Percentiles rank a stretch among this genome's conserved stretches.
Conservation (phyloP, 1,140 invertebrate species). For the Trigoniulus corallinus region DNA sequence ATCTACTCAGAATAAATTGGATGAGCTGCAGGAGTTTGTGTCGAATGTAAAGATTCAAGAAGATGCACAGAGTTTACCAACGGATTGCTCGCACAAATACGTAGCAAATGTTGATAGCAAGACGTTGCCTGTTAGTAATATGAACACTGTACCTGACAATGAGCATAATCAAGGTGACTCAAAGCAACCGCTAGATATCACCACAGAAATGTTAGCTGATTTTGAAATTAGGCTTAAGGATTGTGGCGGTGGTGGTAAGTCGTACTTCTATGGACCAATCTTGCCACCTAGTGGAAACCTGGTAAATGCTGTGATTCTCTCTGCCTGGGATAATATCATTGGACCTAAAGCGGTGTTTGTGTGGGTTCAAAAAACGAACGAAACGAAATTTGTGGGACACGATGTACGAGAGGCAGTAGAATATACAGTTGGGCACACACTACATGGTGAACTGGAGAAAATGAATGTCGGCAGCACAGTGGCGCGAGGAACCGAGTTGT, state of each 20-base stretch:
- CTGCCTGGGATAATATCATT: conserved; percentile 4
- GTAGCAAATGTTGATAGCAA: too few species aligned
- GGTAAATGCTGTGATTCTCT: neutral
- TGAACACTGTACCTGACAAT: too few species aligned
- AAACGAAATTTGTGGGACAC: neutral
- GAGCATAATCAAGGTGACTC: too few species aligned
- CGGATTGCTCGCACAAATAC: too few species aligned
- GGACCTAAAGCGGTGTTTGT: conserved; percentile 5
- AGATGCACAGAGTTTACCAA: too few species aligned
- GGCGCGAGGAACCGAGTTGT: neutral
- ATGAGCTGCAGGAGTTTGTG: too few species aligned
- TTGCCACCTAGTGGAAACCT: conserved; percentile 1
- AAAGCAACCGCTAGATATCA: too few species aligned
- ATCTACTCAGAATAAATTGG: too few species aligned
- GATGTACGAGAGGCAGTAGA: neutral
- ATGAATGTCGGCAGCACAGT: neutral
- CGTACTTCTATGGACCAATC: neutral
- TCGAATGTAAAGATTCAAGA: too few species aligned
- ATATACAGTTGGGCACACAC: conserved; percentile 2
- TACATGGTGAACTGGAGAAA: conserved; percentile 4
- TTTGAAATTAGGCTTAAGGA: neutral
- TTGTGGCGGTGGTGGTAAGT: neutral
- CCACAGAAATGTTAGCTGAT: too few species aligned
- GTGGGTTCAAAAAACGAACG: neutral
- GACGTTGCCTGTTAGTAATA: too few species aligned